A percentile compares a stretch with the other conserved stretches of the same genome.
These are phyloP conservation scores for Tridacna crocea DNA, from an alignment of 2,888 invertebrate species.

Conservation along the genomic window DNA sequence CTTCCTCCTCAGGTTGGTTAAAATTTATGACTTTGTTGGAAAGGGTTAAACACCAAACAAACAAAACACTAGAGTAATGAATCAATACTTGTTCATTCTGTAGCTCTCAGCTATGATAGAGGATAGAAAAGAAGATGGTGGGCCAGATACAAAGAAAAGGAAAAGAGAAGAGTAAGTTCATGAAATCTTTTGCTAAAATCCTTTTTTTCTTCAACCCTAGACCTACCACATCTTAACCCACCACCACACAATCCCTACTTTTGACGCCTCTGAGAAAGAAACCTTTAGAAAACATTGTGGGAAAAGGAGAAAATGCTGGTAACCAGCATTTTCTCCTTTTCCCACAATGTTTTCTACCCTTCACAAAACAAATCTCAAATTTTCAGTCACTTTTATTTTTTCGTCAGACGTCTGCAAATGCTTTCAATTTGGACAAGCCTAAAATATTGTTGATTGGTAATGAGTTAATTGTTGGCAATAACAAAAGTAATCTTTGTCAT, in stretches of 20 bases:
- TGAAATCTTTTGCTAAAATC: background rate
- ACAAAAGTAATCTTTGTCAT: no score
- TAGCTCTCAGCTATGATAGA: constrained; percentile 68
- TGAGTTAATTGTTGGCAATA: no score
- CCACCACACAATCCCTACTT: no score
- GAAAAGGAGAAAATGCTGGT: background rate
- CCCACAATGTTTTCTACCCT: background rate
- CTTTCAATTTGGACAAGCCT: no score
- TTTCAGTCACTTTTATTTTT: no score
- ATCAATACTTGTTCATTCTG: background rate
- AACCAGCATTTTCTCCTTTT: background rate
- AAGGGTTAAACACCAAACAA: no score
- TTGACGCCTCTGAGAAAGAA: background rate
- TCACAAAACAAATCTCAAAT: no score
- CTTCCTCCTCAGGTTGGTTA: no score
- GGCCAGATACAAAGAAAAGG: constrained; percentile 58
- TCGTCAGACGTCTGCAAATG: no score
- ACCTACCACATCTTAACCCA: background rate
- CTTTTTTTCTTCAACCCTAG: background rate
- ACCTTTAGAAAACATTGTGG: background rate
- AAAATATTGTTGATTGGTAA: no score
- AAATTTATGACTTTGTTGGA: no score
- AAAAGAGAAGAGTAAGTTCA: constrained; percentile 67
- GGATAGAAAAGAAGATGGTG: constrained; percentile 49
- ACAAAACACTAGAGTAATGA: no score